phyloP scores from a whole-genome alignment of 1,140 invertebrate genomes.

The Hormaphis cornu region DNA sequence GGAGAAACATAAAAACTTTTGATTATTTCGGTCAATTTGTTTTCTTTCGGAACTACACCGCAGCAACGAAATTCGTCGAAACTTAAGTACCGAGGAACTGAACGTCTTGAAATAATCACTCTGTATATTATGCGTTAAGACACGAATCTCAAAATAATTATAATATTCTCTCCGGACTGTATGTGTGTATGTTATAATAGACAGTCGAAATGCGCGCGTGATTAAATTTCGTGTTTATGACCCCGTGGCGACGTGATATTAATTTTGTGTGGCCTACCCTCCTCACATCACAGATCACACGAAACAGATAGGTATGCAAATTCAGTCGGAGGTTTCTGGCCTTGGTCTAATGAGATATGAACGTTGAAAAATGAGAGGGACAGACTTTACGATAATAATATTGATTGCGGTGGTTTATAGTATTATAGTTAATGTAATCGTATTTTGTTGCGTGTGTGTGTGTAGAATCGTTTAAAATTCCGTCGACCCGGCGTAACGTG shows the following conservation, averaged over 20 bases:
- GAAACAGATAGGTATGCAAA: slow-evolving; percentile 29
- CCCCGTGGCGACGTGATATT: slow-evolving; percentile 31
- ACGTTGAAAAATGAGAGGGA: slow-evolving; percentile 2
- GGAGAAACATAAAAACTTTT: too few relatives aligned
- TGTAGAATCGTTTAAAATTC: not conserved
- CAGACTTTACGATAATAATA: not conserved
- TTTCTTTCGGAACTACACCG: too few relatives aligned
- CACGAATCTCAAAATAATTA: slow-evolving; percentile 9
- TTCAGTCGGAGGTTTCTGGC: not conserved
- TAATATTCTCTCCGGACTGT: not conserved
- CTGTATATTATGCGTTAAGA: not conserved
- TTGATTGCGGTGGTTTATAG: not conserved
- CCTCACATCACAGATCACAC: not conserved
- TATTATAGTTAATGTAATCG: not conserved
- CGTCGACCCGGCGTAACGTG: not conserved
- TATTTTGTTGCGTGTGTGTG: not conserved
- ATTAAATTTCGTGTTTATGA: slow-evolving; percentile 28
- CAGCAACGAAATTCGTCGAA: too few relatives aligned
- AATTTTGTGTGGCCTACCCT: slow-evolving; percentile 22
- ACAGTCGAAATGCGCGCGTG: slow-evolving; percentile 7
- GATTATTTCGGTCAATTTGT: too few relatives aligned
- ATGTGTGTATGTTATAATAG: not conserved
- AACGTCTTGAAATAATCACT: too few relatives aligned
- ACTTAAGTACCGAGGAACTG: too few relatives aligned
- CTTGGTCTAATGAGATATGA: slow-evolving; percentile 26